Evolutionary conservation across 2,888 invertebrate species (phyloP), one percentile per base, ranked within the genome.

Genomic region (Priocnemis perturbator): DNA sequence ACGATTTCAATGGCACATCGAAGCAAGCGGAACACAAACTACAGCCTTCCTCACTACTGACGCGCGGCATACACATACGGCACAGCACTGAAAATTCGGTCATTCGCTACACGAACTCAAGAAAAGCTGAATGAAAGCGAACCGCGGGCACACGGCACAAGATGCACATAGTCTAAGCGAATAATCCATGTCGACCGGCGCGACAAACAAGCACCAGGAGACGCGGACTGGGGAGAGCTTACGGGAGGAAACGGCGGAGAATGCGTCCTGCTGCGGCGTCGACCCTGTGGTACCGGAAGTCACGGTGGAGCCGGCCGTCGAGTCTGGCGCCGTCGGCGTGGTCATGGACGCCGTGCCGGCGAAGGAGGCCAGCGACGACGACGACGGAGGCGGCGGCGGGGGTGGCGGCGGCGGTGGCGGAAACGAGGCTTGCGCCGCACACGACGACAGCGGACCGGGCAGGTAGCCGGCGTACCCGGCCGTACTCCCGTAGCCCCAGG

Each of bases 391-490:
- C 45, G 84, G 74, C 65, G 79, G 83, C 48, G 85, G 83, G 30
- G 81, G 85, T 20, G 82, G 82, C 20, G 85, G 89, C 67, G 84
- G 85, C 52, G 82, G 88, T 73, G 84, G 89, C 66, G 89, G 86
- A 58, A 87, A 87, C 69, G 87, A 89, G 73, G 86, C 88, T 82
- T 83, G 89, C 81, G 86, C 95, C 55, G 94, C 94, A 86, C 94
- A 96, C 20, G 94, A 95, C 37, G 94, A 94, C 74, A 93, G 86
- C 79, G 93, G 92, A 83, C 93, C 92, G 55, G 93, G 93, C 83
- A 96, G 91, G 88, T 96, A 97, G 15, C 96, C 95, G 0, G 96
- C 95, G 89, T 96, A 97, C 15, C 95, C 96, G 67, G 95, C 94
- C 30, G 96, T 94, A 56, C 95, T 93, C 52, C 96, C 94, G 88